phyloP scores from a whole-genome alignment of 2,113 vertebrate genomes.

The Dolichallabes microphthalmus region DNA sequence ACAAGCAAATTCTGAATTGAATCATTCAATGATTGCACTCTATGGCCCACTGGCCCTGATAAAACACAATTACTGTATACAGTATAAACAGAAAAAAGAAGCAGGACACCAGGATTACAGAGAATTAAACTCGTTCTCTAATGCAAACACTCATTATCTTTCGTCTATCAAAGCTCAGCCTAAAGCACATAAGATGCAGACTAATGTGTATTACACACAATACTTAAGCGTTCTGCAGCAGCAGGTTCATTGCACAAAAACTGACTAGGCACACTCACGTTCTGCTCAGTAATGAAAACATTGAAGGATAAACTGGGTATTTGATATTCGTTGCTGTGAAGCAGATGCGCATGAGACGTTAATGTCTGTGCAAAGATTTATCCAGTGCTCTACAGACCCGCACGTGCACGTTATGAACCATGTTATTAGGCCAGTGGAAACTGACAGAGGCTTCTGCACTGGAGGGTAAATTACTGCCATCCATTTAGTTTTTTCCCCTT shows the following conservation, averaged over 20 bases:
- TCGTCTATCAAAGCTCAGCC: conserved; percentile 14
- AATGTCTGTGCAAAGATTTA: conserved; percentile 11
- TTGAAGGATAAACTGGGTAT: neutral
- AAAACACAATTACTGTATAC: neutral
- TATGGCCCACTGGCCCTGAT: neutral
- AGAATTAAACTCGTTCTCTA: conserved; percentile 11
- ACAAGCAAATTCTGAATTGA: neutral
- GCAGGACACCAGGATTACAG: neutral
- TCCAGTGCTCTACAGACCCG: neutral
- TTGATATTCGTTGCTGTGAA: neutral
- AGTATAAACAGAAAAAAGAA: neutral
- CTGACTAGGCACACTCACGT: neutral
- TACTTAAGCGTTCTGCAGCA: conserved; percentile 17
- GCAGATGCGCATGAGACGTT: neutral
- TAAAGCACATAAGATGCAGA: conserved; percentile 25
- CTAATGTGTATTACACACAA: neutral
- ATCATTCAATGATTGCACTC: neutral
- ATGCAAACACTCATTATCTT: neutral
- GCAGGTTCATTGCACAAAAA: neutral
- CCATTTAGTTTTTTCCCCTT: neutral
- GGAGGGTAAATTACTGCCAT: neutral
- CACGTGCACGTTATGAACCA: neutral
- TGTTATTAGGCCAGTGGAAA: neutral
- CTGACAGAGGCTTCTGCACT: neutral
- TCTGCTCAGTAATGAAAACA: neutral